Evolutionary conservation across 37 sponge, comb jelly and placozoan genomes (phyloP).

Genomic region (Crambe crambe): DNA sequence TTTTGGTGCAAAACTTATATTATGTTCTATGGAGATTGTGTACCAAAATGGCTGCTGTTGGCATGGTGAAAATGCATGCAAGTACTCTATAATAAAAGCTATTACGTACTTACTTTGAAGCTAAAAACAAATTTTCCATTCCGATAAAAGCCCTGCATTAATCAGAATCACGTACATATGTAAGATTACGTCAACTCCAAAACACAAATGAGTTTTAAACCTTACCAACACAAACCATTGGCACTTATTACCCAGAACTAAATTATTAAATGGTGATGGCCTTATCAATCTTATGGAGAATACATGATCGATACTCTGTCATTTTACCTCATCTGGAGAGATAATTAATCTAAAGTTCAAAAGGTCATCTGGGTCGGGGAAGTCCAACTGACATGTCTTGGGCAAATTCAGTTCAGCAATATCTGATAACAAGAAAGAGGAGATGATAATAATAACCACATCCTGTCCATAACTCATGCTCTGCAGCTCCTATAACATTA

Average conservation of each 20-base stretch:
- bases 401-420: slow-evolving; percentile 91
- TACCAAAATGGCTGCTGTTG: too few species aligned
- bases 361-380: slow-evolving; percentile 92
- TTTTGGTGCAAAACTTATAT: too few species aligned
- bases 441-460: too few species aligned
- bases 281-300: too few species aligned
- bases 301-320: neutral
- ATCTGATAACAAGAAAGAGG: slow-evolving; percentile 57
- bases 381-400: slow-evolving; percentile 87
- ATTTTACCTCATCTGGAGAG: slow-evolving; percentile 88
- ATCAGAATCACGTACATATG: neutral
- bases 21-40: too few species aligned
- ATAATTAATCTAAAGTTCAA: slow-evolving; percentile 91
- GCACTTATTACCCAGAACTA: too few species aligned
- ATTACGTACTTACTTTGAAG: slow-evolving; percentile 65
- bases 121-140: slow-evolving; percentile 88
- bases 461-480: too few species aligned
- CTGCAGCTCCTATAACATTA: too few species aligned
- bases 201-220: neutral
- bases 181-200: neutral
- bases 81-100: neutral
- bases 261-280: too few species aligned
- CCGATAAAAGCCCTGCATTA: slow-evolving; percentile 98
- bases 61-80: too few species aligned
- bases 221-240: neutral